These are phyloP conservation scores for Drosophila triauraria DNA, from an alignment of 1,140 invertebrate genomes.

Conservation along the genomic window DNA sequence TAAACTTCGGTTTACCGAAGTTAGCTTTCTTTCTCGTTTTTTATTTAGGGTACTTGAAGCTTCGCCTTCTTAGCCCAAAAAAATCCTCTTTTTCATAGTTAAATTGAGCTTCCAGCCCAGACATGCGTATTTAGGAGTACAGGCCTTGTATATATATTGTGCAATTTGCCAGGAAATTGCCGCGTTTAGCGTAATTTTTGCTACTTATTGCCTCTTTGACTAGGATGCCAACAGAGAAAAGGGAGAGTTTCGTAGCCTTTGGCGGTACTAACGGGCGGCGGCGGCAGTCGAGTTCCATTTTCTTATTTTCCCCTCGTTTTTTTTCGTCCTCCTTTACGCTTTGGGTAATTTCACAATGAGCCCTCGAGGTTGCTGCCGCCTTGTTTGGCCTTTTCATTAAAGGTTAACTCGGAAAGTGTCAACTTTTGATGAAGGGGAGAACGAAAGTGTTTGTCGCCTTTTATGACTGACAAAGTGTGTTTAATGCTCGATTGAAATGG, in stretches of 20 bases:
- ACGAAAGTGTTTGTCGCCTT: slow-evolving; percentile 45
- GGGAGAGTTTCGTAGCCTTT: slow-evolving; percentile 48
- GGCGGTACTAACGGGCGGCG: slow-evolving; percentile 32
- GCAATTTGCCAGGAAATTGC: slow-evolving; percentile 80
- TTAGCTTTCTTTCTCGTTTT: no score
- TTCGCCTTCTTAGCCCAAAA: neutral
- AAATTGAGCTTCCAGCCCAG: slow-evolving; percentile 37
- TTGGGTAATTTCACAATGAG: slow-evolving; percentile 76
- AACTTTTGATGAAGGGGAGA: slow-evolving; percentile 61
- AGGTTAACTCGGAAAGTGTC: slow-evolving; percentile 62
- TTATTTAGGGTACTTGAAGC: neutral
- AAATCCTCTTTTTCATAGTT: slow-evolving; percentile 54
- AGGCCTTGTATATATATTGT: slow-evolving; percentile 45
- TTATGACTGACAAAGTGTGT: slow-evolving; percentile 42
- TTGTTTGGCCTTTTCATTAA: slow-evolving; percentile 63
- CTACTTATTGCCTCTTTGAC: slow-evolving; percentile 76
- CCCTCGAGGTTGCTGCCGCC: slow-evolving; percentile 56
- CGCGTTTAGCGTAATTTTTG: slow-evolving; percentile 82
- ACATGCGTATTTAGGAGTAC: slow-evolving; percentile 23
- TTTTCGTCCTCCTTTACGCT: slow-evolving; percentile 27
- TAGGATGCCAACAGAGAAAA: slow-evolving; percentile 33
- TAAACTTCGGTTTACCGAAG: no score
- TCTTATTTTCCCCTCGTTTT: slow-evolving; percentile 22
- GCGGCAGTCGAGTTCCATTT: slow-evolving; percentile 44
- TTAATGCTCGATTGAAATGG: slow-evolving; percentile 52